A percentile compares a stretch with the other conserved stretches of the same genome.
Evolutionary conservation across 2,113 vertebrate genomes (phyloP).

Genomic region (Platichthys stellatus): DNA sequence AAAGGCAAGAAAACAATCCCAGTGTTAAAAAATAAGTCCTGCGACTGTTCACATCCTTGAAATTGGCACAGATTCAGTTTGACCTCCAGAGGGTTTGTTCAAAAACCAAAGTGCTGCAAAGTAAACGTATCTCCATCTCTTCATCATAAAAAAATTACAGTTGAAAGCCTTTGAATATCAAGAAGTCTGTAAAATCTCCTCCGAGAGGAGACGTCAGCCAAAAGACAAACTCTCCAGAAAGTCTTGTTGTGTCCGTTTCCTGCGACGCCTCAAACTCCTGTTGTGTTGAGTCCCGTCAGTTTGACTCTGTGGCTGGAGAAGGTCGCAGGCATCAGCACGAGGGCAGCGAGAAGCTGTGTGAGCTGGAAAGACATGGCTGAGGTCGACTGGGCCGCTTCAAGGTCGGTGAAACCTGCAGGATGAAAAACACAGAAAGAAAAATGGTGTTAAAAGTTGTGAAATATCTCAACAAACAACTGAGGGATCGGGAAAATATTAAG

Average conservation of each 20-base stretch:
- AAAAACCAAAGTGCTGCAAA: slow-evolving; percentile 56
- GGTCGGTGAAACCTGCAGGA: slow-evolving; percentile 95
- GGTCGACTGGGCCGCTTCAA: slow-evolving; percentile 79
- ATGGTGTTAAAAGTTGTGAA: too few species aligned
- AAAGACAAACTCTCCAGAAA: slow-evolving; percentile 11
- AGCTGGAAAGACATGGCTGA: slow-evolving; percentile 52
- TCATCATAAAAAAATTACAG: slow-evolving; percentile 56
- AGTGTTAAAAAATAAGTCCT: slow-evolving; percentile 14
- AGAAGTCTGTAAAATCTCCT: slow-evolving; percentile 61
- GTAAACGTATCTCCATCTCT: slow-evolving; percentile 40
- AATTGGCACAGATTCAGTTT: slow-evolving; percentile 57
- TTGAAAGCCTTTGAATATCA: slow-evolving; percentile 68
- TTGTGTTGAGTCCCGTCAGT: slow-evolving; percentile 17
- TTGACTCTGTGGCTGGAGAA: background rate
- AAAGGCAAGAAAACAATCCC: slow-evolving; percentile 48
- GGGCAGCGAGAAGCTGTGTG: slow-evolving; percentile 82
- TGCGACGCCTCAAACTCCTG: slow-evolving; percentile 1
- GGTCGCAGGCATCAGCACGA: slow-evolving; percentile 41
- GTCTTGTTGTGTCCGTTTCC: background rate
- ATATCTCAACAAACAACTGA: too few species aligned
- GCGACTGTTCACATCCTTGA: background rate
- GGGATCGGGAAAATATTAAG: too few species aligned
- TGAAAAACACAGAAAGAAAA: background rate
- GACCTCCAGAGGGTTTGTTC: slow-evolving; percentile 28
- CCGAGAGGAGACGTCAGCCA: slow-evolving; percentile 31